Percentiles rank a stretch among this genome's conserved stretches.
phyloP scores from a whole-genome alignment of 2,888 invertebrate species.

The Podotricha telesiphe region DNA sequence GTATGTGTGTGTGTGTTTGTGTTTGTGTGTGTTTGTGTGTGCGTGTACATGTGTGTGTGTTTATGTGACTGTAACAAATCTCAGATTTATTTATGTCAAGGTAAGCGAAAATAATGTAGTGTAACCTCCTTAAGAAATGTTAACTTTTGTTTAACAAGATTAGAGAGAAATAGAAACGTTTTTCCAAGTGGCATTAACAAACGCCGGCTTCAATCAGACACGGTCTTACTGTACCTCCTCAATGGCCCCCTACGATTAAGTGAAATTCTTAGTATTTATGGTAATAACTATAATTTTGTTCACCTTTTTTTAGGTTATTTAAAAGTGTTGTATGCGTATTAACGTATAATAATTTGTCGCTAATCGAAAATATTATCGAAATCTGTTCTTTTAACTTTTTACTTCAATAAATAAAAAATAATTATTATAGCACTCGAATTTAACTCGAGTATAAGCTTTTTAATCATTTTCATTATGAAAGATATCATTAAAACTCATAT shows the following conservation, averaged over 20 bases:
- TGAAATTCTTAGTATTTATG: too few species aligned
- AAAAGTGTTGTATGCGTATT: too few species aligned
- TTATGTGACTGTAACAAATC: neutral
- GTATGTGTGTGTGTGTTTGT: too few species aligned
- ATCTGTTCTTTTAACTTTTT: neutral
- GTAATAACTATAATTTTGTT: too few species aligned
- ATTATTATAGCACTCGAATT: neutral
- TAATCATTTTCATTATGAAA: neutral
- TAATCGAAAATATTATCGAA: too few species aligned
- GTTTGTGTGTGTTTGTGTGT: too few species aligned
- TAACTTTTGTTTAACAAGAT: neutral
- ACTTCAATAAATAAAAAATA: neutral
- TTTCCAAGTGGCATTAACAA: neutral
- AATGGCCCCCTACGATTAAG: too few species aligned
- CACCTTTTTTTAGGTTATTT: too few species aligned
- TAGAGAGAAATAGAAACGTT: neutral
- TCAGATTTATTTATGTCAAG: too few species aligned
- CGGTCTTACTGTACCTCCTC: neutral
- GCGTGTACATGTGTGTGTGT: too few species aligned
- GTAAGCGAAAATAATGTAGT: neutral
- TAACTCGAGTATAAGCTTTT: too few species aligned
- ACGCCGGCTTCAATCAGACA: neutral
- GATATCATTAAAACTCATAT: neutral
- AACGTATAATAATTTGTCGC: too few species aligned
- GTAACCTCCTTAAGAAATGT: neutral